Percentiles rank a stretch among this genome's conserved stretches.
Evolutionary conservation across 2,113 vertebrate species (phyloP).

Genomic region (Thermophis baileyi): DNA sequence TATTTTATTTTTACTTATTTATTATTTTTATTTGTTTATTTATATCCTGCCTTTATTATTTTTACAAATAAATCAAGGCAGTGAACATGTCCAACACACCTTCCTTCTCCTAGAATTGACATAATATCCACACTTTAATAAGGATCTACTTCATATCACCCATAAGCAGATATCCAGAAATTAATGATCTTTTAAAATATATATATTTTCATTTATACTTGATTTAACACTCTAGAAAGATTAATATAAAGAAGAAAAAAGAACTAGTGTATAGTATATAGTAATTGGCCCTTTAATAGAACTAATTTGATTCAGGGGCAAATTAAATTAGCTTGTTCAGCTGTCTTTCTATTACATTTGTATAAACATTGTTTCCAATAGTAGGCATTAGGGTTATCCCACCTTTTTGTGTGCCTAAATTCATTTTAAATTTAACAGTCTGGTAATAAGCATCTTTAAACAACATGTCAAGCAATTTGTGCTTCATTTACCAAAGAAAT

Average conservation of each 20-base stretch:
- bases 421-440: constrained; percentile 51
- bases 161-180: constrained; percentile 31
- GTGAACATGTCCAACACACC: neutral
- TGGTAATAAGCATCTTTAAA: constrained; percentile 39
- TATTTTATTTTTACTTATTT: neutral
- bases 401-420: constrained; percentile 54
- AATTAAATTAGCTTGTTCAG: constrained; percentile 54
- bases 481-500: constrained; percentile 30
- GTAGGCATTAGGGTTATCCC: constrained; percentile 50
- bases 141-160: neutral
- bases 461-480: constrained; percentile 18
- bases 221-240: constrained; percentile 47
- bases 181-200: constrained; percentile 26
- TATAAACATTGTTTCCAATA: constrained; percentile 48
- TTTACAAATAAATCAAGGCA: neutral
- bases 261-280: constrained; percentile 37
- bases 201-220: constrained; percentile 8
- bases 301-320: constrained; percentile 56
- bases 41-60: neutral
- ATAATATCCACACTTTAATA: constrained; percentile 35
- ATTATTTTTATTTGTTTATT: neutral
- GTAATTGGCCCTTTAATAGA: neutral
- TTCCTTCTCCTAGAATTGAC: neutral
- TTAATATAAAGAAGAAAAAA: constrained; percentile 37
- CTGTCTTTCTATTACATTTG: constrained; percentile 56